These are phyloP conservation scores for Pollenia amentaria DNA, from an alignment of 2,888 invertebrate genomes.

Conservation along the genomic window DNA sequence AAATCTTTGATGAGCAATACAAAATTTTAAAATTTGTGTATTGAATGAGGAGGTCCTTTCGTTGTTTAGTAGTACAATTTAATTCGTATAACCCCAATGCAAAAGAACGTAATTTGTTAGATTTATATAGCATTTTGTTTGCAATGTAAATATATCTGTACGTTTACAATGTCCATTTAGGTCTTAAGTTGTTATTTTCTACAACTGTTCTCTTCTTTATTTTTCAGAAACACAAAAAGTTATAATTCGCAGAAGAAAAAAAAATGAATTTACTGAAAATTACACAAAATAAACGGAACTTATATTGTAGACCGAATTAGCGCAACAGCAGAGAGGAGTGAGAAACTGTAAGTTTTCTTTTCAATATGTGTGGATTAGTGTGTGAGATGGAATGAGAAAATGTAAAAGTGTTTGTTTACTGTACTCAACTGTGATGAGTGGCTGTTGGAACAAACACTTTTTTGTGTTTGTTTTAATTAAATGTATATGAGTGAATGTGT, in stretches of 20 bases:
- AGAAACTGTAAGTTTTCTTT: slow-evolving; percentile 29
- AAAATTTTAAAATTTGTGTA: too few relatives aligned
- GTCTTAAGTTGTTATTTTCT: not conserved
- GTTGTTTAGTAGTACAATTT: too few relatives aligned
- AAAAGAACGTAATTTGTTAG: too few relatives aligned
- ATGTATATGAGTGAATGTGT: not conserved
- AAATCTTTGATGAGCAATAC: too few relatives aligned
- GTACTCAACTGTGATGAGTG: not conserved
- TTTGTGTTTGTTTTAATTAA: not conserved
- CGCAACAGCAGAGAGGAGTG: slow-evolving; percentile 23
- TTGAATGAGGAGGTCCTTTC: too few relatives aligned
- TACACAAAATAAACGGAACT: slow-evolving; percentile 49
- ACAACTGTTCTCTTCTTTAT: not conserved
- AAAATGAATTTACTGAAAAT: not conserved
- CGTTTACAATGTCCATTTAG: slow-evolving; percentile 22
- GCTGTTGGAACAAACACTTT: slow-evolving; percentile 4
- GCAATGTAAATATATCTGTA: not conserved
- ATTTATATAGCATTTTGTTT: not conserved
- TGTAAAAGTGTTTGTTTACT: slow-evolving; percentile 15
- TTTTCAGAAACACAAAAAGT: slow-evolving; percentile 5
- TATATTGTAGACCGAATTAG: slow-evolving; percentile 67
- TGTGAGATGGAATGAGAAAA: not conserved
- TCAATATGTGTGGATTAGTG: not conserved
- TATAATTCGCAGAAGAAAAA: not conserved
- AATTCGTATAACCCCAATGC: too few relatives aligned